Evolutionary conservation across 2,797 vertebrate genomes (phyloP).

Genomic region (Thripadectes ignobilis): DNA sequence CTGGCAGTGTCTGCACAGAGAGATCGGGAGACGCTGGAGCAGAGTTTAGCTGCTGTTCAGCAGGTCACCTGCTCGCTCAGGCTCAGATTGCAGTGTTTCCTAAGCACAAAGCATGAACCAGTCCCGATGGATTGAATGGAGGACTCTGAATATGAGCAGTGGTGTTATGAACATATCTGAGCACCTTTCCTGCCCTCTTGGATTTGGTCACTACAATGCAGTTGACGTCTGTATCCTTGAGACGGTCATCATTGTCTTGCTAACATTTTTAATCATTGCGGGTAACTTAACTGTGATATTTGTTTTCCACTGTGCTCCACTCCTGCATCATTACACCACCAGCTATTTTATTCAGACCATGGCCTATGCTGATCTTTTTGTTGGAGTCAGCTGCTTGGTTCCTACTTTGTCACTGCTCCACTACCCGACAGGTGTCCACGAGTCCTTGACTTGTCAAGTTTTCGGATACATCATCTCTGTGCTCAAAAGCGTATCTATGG

Average conservation of each 20-base stretch:
- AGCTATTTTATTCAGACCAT: slow-evolving; percentile 99
- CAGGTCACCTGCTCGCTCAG: slow-evolving; percentile 50
- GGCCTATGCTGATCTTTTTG: slow-evolving; percentile 97
- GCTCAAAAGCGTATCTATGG: slow-evolving; percentile 98
- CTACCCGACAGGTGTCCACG: slow-evolving; percentile 91
- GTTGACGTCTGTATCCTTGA: slow-evolving; percentile 93
- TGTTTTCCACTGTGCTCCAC: slow-evolving; percentile 96
- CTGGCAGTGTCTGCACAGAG: slow-evolving; percentile 69
- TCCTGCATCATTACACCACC: slow-evolving; percentile 97
- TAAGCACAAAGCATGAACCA: slow-evolving; percentile 89
- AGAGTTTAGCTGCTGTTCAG: slow-evolving; percentile 67
- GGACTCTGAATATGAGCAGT: slow-evolving; percentile 82
- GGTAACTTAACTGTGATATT: slow-evolving; percentile 98
- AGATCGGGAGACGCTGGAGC: slow-evolving; percentile 59
- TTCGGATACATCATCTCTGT: slow-evolving; percentile 99
- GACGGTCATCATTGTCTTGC: slow-evolving; percentile 91
- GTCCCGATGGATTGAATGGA: slow-evolving; percentile 83
- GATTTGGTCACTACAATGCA: slow-evolving; percentile 88
- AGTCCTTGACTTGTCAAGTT: slow-evolving; percentile 93
- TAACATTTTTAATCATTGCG: slow-evolving; percentile 94
- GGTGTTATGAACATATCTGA: slow-evolving; percentile 80
- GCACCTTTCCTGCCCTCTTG: slow-evolving; percentile 93
- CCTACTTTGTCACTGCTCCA: slow-evolving; percentile 95
- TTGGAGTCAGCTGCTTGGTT: slow-evolving; percentile 96
- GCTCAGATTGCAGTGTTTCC: slow-evolving; percentile 42